phyloP scores from a whole-genome alignment of 2,797 vertebrate species.

The Atherinosoma microstoma region DNA sequence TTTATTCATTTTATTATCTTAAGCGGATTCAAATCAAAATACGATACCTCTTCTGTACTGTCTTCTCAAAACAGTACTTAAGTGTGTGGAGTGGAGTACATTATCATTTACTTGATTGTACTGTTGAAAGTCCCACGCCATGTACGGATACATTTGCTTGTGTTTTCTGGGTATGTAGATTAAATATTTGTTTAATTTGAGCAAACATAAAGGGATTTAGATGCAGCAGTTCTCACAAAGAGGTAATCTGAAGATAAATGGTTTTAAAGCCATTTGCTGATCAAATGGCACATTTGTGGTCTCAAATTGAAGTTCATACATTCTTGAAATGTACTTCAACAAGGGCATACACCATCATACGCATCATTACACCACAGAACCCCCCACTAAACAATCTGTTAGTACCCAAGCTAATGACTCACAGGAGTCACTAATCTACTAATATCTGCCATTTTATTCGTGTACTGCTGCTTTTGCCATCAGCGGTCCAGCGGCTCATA shows the following conservation, averaged over 20 bases:
- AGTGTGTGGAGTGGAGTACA: slow-evolving; percentile 19
- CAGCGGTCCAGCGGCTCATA: slow-evolving; percentile 30
- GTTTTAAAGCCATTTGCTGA: slow-evolving; percentile 38
- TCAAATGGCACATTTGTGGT: slow-evolving; percentile 43
- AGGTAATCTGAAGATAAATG: slow-evolving; percentile 26
- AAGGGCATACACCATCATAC: slow-evolving; percentile 37
- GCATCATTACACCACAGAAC: slow-evolving; percentile 54
- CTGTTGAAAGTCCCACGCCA: slow-evolving; percentile 35
- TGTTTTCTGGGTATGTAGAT: slow-evolving; percentile 14
- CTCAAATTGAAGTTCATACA: slow-evolving; percentile 14
- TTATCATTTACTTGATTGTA: slow-evolving; percentile 36
- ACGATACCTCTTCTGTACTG: neutral
- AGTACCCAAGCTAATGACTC: slow-evolving; percentile 60
- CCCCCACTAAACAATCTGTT: slow-evolving; percentile 46
- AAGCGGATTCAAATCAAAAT: slow-evolving; percentile 25
- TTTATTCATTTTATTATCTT: neutral
- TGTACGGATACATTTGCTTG: slow-evolving; percentile 50
- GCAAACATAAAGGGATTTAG: neutral
- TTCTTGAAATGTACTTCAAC: slow-evolving; percentile 36
- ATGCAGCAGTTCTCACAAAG: slow-evolving; percentile 1
- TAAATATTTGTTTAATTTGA: slow-evolving; percentile 14
- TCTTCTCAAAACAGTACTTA: neutral
- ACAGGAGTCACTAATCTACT: slow-evolving; percentile 47
- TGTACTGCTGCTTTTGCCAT: slow-evolving; percentile 31
- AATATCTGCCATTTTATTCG: slow-evolving; percentile 32